These are phyloP conservation scores for Thunnus thynnus DNA, from an alignment of 2,113 vertebrate genomes.

Conservation along the genomic window DNA sequence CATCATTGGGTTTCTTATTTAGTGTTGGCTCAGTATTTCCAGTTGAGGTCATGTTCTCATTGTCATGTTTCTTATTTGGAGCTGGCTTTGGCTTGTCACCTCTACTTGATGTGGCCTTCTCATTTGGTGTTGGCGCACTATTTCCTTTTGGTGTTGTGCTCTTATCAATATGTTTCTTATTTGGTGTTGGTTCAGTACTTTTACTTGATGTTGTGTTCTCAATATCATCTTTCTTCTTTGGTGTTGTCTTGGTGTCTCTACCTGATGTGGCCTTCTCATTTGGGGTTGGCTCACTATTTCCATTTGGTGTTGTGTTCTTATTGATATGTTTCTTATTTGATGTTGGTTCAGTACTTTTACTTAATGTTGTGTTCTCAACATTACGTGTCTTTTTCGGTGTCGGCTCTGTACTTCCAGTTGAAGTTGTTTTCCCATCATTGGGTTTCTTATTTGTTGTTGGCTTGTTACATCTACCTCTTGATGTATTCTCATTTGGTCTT, in stretches of 20 bases:
- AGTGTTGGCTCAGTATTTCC: not conserved
- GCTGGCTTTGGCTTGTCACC: not conserved
- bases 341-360: not conserved
- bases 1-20: not conserved
- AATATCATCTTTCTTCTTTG: not conserved
- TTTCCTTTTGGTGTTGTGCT: not conserved
- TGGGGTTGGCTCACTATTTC: too few relatives aligned
- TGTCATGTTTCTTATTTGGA: not conserved
- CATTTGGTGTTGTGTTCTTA: too few relatives aligned
- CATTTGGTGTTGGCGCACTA: not conserved
- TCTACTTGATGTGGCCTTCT: not conserved
- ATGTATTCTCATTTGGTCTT: not conserved
- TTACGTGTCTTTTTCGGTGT: not conserved
- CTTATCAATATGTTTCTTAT: not conserved
- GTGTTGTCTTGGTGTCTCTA: not conserved
- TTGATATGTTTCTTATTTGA: not conserved
- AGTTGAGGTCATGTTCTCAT: not conserved
- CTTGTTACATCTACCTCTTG: not conserved
- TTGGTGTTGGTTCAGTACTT: not conserved
- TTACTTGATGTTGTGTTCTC: not conserved
- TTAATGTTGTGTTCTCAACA: not conserved
- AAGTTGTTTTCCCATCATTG: not conserved
- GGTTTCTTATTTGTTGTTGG: not conserved
- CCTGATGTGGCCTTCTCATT: not conserved
- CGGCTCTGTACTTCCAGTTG: not conserved